Base-by-base conservation (phyloP, 2,888 invertebrate species). In the Ectemnius lituratus region DNA sequence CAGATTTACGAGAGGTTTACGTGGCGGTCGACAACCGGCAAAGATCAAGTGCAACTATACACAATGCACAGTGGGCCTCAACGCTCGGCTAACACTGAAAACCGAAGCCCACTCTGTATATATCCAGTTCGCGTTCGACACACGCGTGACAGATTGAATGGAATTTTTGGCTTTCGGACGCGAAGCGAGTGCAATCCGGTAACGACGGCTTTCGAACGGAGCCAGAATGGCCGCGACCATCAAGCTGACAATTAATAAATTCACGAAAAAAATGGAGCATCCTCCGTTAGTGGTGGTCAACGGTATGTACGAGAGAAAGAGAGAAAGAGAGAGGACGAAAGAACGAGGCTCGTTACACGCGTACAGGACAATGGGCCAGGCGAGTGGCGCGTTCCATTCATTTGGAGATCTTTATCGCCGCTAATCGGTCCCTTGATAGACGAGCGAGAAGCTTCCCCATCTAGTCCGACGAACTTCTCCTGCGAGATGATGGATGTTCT, bases 341-440 rank as follows among this genome's bases (percentile, higher is more conserved):
- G 47, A 49, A 23, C 52, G 62, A 45, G 61, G 4, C 16, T 63
- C 52, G 77, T 72, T 69, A 65, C 76, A 64, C 59, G 72, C 52
- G 66, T 49, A 27, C 62, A 47, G 76, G 67, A 77, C 77, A 77
- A 77, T 77, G 73, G 69, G 62, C 62, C 74, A 70, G 63, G 67
- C 73, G 81, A 82, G 72, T 75, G 71, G 72, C 74, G 72, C 74
- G 79, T 72, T 81, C 80, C 80, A 84, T 83, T 83, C 84, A 84
- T 82, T 82, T 74, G 58, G 67, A 71, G 82, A 78, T 80, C 84
- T 84, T 84, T 84, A 78, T 83, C 84, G 78, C 71, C 81, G 78
- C 76, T 82, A 82, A 82, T 83, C 83, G 83, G 81, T 81, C 81
- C 76, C 82, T 83, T 75, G 82, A 82, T 81, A 71, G 81, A 80